phyloP scores from a whole-genome alignment of 2,888 invertebrate genomes.

The Diaprepes abbreviatus region DNA sequence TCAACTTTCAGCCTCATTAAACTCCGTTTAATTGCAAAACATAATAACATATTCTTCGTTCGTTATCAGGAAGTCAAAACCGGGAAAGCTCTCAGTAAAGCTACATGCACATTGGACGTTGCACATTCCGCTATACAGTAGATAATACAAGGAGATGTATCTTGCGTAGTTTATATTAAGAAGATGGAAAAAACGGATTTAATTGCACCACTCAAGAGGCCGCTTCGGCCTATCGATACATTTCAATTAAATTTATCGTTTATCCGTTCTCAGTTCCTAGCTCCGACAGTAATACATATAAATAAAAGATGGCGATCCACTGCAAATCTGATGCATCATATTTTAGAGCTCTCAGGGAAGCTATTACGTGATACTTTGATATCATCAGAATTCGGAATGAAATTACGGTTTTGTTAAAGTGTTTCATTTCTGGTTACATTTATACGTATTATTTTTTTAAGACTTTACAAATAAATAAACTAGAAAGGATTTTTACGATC shows the following conservation, averaged over 20 bases:
- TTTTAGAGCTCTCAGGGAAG: too few relatives aligned
- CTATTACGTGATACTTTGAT: too few relatives aligned
- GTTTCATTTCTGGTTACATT: too few relatives aligned
- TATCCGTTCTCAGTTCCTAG: slow-evolving; percentile 42
- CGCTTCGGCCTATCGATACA: slow-evolving; percentile 59
- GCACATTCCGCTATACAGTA: slow-evolving; percentile 12
- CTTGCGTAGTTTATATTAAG: slow-evolving; percentile 12
- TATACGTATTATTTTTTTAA: too few relatives aligned
- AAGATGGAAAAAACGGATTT: slow-evolving; percentile 17
- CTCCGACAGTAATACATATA: slow-evolving; percentile 8
- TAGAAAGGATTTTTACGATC: too few relatives aligned
- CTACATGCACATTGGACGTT: slow-evolving; percentile 10
- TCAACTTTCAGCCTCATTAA: too few relatives aligned
- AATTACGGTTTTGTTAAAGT: too few relatives aligned
- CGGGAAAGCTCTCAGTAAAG: slow-evolving; percentile 2
- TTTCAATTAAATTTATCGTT: slow-evolving; percentile 63
- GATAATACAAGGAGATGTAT: not conserved
- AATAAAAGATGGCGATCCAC: slow-evolving; percentile 17
- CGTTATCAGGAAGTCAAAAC: slow-evolving; percentile 4
- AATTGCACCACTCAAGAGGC: slow-evolving; percentile 54
- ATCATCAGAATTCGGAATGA: too few relatives aligned
- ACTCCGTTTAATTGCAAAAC: too few relatives aligned
- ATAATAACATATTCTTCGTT: not conserved
- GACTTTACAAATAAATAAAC: too few relatives aligned
- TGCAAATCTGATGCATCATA: slow-evolving; percentile 4